phyloP scores from a whole-genome alignment of 2,797 vertebrate genomes.

The Amphiprion clarkii region DNA sequence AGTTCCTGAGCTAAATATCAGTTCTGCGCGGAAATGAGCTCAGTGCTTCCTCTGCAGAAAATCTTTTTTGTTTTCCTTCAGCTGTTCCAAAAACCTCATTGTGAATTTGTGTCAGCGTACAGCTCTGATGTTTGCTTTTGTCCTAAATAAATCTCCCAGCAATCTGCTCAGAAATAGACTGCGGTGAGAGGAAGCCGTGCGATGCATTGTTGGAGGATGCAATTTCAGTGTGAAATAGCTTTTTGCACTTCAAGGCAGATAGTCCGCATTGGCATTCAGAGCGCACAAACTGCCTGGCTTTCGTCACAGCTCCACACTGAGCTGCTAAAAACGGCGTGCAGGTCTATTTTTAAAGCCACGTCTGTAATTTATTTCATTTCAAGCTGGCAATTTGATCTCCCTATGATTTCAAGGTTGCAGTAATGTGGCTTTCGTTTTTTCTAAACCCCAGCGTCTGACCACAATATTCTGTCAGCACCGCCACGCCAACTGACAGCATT shows the following conservation, averaged over 20 bases:
- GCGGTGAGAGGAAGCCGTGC: constrained; percentile 34
- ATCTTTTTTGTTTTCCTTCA: constrained; percentile 43
- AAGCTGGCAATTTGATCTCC: constrained; percentile 70
- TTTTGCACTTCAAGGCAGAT: constrained; percentile 16
- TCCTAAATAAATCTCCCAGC: background rate
- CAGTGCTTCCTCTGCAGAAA: constrained; percentile 72
- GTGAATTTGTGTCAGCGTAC: constrained; percentile 47
- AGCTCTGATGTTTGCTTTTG: constrained; percentile 39
- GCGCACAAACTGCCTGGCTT: constrained; percentile 39
- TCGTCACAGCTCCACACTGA: constrained; percentile 51
- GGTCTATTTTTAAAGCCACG: constrained; percentile 77
- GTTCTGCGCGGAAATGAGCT: constrained; percentile 73
- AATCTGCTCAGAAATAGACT: constrained; percentile 3
- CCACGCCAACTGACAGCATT: constrained; percentile 48
- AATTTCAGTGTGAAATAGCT: constrained; percentile 35
- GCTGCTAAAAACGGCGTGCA: constrained; percentile 69
- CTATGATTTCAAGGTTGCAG: constrained; percentile 77
- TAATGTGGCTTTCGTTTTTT: constrained; percentile 70
- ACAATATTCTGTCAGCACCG: constrained; percentile 59
- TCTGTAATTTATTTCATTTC: constrained; percentile 83
- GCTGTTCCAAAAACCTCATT: constrained; percentile 56
- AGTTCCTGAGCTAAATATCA: constrained; percentile 71
- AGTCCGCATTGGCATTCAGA: constrained; percentile 13
- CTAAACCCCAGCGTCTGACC: constrained; percentile 59
- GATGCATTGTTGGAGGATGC: constrained; percentile 39